Base-by-base conservation (phyloP, 2,888 invertebrate species). In the Drosophila niveifrons region DNA sequence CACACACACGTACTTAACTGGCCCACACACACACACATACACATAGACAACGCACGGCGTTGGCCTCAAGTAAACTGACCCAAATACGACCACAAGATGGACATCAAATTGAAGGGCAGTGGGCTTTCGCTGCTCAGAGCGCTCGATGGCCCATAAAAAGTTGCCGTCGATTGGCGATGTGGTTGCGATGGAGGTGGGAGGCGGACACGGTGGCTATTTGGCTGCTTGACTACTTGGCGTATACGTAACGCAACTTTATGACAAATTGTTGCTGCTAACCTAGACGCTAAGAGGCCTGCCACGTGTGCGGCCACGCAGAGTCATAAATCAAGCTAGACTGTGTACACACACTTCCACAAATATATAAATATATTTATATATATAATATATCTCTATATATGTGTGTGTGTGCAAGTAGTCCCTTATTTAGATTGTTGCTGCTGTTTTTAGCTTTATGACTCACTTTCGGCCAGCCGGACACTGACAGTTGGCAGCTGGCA, bases 201-300 rank as follows among this genome's bases (percentile, higher is more conserved):
- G 41, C 41, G 53, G n/a, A 29, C 29, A 17, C 31, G 39, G 43
- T 80, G 80, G 85, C 82, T 74, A 68, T 74, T 82, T 75, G 82
- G 80, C 80, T 72, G 58, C 64, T 72, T 65, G 67, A 61, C 59
- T 58, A 48, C 58, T 48, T 61, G 59, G 74, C 79, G 74, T 73
- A 82, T 82, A 80, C 78, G 68, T 66, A 76, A 75, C 74, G 75
- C 72, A 75, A 78, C 77, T 90, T 89, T 90, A 89, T 90, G 89
- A 89, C 90, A 90, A 90, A 89, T 90, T 88, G 89, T 90, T 83
- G 82, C 78, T 79, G 85, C 78, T 78, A 82, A 79, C 77, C 79
- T 77, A 75, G 72, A 74, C 82, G 62, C 78, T 84, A 75, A 83
- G 79, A 81, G 77, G 80, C 76, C 66, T 75, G 75, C 80, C 75